Conservation (phyloP, 2,888 invertebrate genomes). For the Apamea crenata region DNA sequence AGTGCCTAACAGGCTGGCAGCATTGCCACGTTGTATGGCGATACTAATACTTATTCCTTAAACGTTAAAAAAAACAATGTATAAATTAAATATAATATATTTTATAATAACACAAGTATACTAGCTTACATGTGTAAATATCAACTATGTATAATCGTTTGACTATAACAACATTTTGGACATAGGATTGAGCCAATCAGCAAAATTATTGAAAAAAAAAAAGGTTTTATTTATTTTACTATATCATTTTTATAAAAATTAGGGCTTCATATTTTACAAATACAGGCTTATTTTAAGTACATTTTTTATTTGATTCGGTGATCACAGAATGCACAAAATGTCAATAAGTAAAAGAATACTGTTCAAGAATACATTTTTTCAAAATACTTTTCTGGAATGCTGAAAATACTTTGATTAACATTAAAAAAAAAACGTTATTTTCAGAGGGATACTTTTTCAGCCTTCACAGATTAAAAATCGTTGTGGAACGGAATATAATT, state of each 20-base stretch:
- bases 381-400: constrained; percentile 58
- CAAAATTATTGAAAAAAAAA: constrained; percentile 60
- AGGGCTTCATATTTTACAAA: constrained; percentile 32
- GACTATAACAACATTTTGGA: constrained; percentile 74
- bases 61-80: constrained; percentile 14
- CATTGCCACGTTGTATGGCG: no score
- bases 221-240: neutral
- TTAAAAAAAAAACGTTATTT: constrained; percentile 23
- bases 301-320: constrained; percentile 42
- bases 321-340: constrained; percentile 61
- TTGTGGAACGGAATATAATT: constrained; percentile 26
- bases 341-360: constrained; percentile 66
- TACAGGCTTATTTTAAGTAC: constrained; percentile 58
- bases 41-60: no score
- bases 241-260: constrained; percentile 37
- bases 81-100: constrained; percentile 84
- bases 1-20: no score
- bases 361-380: constrained; percentile 52
- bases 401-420: constrained; percentile 22
- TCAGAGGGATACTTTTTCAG: constrained; percentile 40
- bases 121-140: constrained; percentile 80
- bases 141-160: constrained; percentile 70
- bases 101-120: constrained; percentile 86
- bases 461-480: constrained; percentile 37
- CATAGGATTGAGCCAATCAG: constrained; percentile 76